Base-by-base conservation (phyloP, 2,113 vertebrate species). In the Tringa solitaria region DNA sequence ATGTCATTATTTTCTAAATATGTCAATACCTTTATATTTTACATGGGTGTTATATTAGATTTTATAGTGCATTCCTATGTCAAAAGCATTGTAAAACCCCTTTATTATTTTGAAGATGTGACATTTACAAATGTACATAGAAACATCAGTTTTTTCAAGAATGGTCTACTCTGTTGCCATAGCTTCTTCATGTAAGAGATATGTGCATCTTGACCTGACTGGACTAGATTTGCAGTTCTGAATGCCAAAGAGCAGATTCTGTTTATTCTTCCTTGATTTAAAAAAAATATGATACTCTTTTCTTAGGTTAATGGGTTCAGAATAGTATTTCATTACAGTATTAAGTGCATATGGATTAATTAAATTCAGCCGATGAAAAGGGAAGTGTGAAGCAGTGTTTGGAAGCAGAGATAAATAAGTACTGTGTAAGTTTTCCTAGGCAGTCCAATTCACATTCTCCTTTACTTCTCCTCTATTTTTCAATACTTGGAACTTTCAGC, bases 201-300 rank as follows among this genome's bases (percentile, higher is more conserved):
- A 65, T 22, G 39, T 56, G 4, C 73, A 43, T 95, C 63, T 81
- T 65, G 15, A 73, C 92, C 75, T 93, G 43, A 57, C 63, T 74
- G 45, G 14, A 79, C 6, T 32, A 88, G 35, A 35, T 83, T 37
- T 81, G 87, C 68, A 75, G 21, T 83, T 92, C 77, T 87, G 51
- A 95, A 69, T 92, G 61, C 56, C 70, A 91, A 65, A 65, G 67
- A 85, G 35, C 56, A 92, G 33, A 48, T 94, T 82, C 86, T 93
- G 37, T 78, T 74, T 69, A 59, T 78, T 96, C 19, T 91, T 65
- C 23, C 24, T 73, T 51, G 35, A 68, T 64, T 65, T 10, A 63
- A 26, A 92, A 64, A 48, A 70, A 30, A 26, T 4, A 27, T 1
- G 1, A 17, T 67, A 39, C 9, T 73, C 50, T 61, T 10, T 83